Base-by-base conservation (phyloP, 2,797 vertebrate species). In the Tarsius wallacei region DNA sequence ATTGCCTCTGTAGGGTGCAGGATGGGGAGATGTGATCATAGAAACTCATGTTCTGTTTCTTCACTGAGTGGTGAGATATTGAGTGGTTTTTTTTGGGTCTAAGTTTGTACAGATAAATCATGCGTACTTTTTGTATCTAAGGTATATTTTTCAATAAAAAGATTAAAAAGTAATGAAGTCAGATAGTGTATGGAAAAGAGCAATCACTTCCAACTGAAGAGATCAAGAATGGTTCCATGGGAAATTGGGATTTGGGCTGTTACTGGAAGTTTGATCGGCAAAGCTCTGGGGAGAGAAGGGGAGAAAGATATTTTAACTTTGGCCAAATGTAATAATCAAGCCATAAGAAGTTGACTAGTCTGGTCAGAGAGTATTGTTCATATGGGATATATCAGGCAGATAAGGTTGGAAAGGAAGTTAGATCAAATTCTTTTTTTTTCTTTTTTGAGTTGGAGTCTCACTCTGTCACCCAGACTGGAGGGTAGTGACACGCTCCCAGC, bases 61-160 rank as follows among this genome's bases (percentile, higher is more conserved):
- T 49, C 73, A 15, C 21, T 57, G 5, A 3, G 36, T 77, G 33
- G 15, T 70, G 33, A 76, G 24, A 55, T 64, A 33, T 17, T 78
- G 24, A 70, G 53, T 61, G n/a, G 42, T 4, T 7, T 92, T 55
- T 26, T 71, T 96, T 94, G 77, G 28, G 80, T 88, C 87, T 97
- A 68, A 59, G 24, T 78, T 42, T 78, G 28, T 87, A 63, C 12
- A 42, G 21, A n/a, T 31, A 87, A 55, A 55, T 42, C 59, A 87
- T 55, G 15, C 5, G 13, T 22, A 55, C 24, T 49, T 89, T 96
- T 88, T 77, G 33, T 66, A 36, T 36, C 1, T 55, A 81, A 57
- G 26, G 64, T 55, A 4, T 76, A 93, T 71, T 71, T 53, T 19
- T 68, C 59, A 76, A 47, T 74, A 17, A 86, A 80, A 90, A 88